A percentile compares a stretch with the other conserved stretches of the same genome.
Conservation (phyloP, 2,113 vertebrate species). For the Sporophila hypoxantha region DNA sequence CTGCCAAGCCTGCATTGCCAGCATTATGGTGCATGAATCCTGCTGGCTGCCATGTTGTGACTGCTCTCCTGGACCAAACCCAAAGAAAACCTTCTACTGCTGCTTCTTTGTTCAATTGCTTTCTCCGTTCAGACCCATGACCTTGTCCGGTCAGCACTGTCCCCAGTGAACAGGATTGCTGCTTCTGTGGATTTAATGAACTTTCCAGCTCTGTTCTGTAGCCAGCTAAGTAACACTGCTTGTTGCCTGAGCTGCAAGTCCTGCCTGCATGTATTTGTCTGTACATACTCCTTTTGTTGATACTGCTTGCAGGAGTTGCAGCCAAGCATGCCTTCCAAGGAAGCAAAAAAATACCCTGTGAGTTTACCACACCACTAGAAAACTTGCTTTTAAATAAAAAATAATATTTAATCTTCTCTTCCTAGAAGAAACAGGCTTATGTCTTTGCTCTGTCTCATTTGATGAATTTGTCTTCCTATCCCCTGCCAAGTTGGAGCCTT, state of each 20-base stretch:
- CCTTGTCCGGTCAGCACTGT: neutral
- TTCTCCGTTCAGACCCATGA: neutral
- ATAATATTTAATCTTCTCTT: neutral
- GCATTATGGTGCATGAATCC: neutral
- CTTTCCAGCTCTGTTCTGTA: slow-evolving; percentile 4
- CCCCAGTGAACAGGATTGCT: neutral
- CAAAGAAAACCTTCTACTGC: slow-evolving; percentile 21
- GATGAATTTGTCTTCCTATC: neutral
- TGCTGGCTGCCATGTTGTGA: neutral
- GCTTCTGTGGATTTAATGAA: slow-evolving; percentile 23
- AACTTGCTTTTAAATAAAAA: neutral
- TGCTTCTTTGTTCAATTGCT: neutral
- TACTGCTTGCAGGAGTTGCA: neutral
- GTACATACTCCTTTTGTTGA: neutral
- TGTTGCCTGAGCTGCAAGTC: neutral
- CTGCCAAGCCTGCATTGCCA: neutral
- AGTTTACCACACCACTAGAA: neutral
- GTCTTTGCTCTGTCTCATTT: neutral
- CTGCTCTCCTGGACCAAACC: slow-evolving; percentile 4
- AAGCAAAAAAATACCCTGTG: neutral
- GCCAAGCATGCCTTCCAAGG: neutral
- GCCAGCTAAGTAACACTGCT: neutral
- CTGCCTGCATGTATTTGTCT: neutral
- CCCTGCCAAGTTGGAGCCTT: neutral
- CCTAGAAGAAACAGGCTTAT: neutral